Evolutionary conservation across 2,888 invertebrate species (phyloP).

Genomic region (Ditylenchus weischeri): DNA sequence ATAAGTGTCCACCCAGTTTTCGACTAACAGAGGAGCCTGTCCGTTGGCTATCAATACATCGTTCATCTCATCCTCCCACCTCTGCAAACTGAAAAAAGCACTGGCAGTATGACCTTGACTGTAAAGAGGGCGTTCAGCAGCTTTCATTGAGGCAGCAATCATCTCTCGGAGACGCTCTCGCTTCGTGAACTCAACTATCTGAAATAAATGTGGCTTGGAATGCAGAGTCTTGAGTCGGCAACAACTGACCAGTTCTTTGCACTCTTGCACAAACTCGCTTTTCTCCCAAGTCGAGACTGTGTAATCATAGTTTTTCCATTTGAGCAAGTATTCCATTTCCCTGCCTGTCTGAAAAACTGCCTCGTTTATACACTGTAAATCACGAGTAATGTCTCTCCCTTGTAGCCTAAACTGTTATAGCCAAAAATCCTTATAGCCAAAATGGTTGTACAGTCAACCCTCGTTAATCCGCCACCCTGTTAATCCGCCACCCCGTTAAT

Average conservation of each 20-base stretch:
- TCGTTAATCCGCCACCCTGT: no score
- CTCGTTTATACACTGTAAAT: neutral
- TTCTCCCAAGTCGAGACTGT: slow-evolving; percentile 19
- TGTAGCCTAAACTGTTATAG: neutral
- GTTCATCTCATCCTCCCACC: slow-evolving; percentile 35
- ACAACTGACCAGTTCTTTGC: slow-evolving; percentile 13
- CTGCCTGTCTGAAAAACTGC: neutral
- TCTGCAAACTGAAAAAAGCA: slow-evolving; percentile 15
- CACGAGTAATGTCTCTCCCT: neutral
- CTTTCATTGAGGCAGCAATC: neutral
- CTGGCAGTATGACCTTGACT: neutral
- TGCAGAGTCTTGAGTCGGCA: neutral
- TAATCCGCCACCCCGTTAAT: no score
- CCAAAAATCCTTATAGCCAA: no score
- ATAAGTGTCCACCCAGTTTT: slow-evolving; percentile 33
- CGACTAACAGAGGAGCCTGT: slow-evolving; percentile 31
- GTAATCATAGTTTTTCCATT: slow-evolving; percentile 22
- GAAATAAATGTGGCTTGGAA: slow-evolving; percentile 11
- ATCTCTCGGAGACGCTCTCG: slow-evolving; percentile 10
- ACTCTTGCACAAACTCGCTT: slow-evolving; percentile 9
- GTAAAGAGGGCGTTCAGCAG: neutral
- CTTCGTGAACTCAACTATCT: slow-evolving; percentile 7
- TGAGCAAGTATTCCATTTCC: slow-evolving; percentile 13
- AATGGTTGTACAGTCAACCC: no score
- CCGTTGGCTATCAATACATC: neutral